A percentile compares a stretch with the other conserved stretches of the same genome.
Evolutionary conservation across 2,888 invertebrate species (phyloP).

Genomic region (Orthosia cruda): DNA sequence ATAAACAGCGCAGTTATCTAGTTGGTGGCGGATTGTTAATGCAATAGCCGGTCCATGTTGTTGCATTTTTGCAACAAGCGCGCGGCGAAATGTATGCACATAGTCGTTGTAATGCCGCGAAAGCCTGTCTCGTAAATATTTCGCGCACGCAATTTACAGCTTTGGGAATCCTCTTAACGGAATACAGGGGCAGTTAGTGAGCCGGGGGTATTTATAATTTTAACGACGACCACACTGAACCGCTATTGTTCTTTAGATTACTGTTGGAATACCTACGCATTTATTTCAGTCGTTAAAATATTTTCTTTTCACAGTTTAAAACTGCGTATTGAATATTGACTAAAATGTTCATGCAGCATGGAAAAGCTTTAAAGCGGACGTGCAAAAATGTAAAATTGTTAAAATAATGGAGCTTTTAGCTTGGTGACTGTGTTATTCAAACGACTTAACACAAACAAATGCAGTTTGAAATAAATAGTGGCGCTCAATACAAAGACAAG

Average conservation of each 20-base stretch:
- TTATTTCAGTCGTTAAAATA: conserved; percentile 37
- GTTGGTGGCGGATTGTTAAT: conserved; percentile 76
- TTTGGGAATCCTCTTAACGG: conserved; percentile 90
- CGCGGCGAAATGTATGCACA: conserved; percentile 84
- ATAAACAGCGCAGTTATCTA: conserved; percentile 79
- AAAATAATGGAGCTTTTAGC: neutral
- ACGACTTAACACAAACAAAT: neutral
- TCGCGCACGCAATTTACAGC: conserved; percentile 90
- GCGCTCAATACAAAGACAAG: neutral
- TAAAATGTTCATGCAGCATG: neutral
- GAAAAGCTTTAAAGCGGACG: neutral
- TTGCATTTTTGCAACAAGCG: conserved; percentile 87
- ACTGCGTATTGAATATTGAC: neutral
- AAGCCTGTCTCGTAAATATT: conserved; percentile 91
- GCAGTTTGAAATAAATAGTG: neutral
- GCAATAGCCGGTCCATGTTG: conserved; percentile 74
- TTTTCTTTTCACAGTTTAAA: conserved; percentile 19
- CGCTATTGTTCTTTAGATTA: conserved; percentile 79
- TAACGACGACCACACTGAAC: conserved; percentile 80
- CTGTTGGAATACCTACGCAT: conserved; percentile 68
- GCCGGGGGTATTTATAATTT: conserved; percentile 87
- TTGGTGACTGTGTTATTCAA: neutral
- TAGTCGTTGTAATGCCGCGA: conserved; percentile 87
- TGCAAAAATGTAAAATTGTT: neutral
- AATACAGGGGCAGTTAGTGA: conserved; percentile 89